phyloP scores from a whole-genome alignment of 1,140 invertebrate species.

The Physella acuta region DNA sequence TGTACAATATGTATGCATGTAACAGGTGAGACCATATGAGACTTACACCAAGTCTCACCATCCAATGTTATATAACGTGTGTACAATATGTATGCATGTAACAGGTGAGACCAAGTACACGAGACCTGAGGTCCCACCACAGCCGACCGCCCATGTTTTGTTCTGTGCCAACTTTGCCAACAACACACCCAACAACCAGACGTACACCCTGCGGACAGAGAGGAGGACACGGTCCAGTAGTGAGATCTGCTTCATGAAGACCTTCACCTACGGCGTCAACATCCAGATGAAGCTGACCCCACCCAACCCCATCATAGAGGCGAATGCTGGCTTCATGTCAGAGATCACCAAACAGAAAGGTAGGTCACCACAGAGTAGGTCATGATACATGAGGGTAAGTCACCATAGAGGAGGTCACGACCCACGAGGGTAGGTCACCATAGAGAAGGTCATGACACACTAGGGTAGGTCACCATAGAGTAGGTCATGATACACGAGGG shows the following conservation, averaged over 20 bases:
- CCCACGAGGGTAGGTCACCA: too few species aligned
- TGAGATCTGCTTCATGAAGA: conserved; percentile 38
- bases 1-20: too few species aligned
- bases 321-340: conserved; percentile 62
- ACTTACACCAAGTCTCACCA: too few species aligned
- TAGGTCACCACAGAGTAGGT: too few species aligned
- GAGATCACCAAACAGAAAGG: conserved; percentile 59
- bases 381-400: too few species aligned
- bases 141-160: conserved; percentile 45
- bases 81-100: too few species aligned
- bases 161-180: conserved; percentile 51
- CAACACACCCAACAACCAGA: conserved; percentile 44
- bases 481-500: too few species aligned
- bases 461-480: too few species aligned
- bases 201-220: conserved; percentile 48
- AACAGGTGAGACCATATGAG: too few species aligned
- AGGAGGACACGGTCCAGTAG: conserved; percentile 49
- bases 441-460: too few species aligned
- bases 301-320: conserved; percentile 60
- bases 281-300: conserved; percentile 40
- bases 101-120: conserved; percentile 43
- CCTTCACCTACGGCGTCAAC: conserved; percentile 42
- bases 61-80: too few species aligned
- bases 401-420: too few species aligned
- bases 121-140: conserved; percentile 32